Conservation (phyloP, 2,888 invertebrate species). For the Diplolepis rosae region DNA sequence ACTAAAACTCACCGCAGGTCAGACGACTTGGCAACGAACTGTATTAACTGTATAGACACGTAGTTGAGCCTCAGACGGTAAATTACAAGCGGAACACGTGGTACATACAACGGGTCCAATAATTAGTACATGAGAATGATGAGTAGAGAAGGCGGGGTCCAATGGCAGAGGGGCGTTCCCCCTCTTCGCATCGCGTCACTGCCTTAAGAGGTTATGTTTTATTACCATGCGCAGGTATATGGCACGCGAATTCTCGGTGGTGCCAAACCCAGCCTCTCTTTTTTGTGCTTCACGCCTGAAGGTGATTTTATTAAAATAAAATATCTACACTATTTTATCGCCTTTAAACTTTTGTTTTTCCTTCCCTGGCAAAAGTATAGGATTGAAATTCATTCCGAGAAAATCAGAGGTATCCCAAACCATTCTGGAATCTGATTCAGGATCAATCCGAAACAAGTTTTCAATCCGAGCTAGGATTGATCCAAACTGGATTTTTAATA, state of each 20-base stretch:
- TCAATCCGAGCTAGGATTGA: too few species aligned
- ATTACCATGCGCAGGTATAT: conserved; percentile 11
- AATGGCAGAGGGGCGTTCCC: conserved; percentile 17
- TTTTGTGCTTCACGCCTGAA: conserved; percentile 31
- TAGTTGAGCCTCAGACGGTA: conserved; percentile 23
- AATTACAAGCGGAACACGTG: conserved; percentile 21
- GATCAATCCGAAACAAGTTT: too few species aligned
- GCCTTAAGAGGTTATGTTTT: conserved; percentile 29
- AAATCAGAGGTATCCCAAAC: too few species aligned
- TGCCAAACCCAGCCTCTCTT: conserved; percentile 27
- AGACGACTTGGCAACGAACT: conserved; percentile 1
- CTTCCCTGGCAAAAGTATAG: too few species aligned
- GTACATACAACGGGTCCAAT: conserved; percentile 20
- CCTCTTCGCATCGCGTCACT: conserved; percentile 9
- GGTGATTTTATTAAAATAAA: too few species aligned
- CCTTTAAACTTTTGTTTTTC: too few species aligned
- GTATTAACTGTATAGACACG: conserved; percentile 26
- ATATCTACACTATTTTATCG: too few species aligned
- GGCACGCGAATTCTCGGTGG: conserved; percentile 16
- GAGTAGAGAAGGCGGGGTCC: conserved; percentile 23
- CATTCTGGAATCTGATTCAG: too few species aligned
- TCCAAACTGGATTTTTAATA: too few species aligned
- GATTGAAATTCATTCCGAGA: too few species aligned
- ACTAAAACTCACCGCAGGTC: conserved; percentile 31
- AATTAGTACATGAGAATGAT: conserved; percentile 30